Conservation (phyloP, 2,888 invertebrate species). For the Rapana venosa region DNA sequence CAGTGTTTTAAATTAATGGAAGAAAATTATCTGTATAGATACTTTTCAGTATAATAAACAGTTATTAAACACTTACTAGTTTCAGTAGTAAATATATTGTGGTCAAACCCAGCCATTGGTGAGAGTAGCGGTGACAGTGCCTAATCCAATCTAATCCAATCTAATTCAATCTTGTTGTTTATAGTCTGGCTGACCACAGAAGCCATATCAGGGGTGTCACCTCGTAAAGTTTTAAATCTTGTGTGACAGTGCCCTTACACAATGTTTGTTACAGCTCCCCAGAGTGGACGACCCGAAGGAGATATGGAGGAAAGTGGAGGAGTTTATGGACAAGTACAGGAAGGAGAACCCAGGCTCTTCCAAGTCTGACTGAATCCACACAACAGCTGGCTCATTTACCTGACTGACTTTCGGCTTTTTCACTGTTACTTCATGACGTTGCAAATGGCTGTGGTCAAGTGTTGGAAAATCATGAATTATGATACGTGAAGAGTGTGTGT, state of each 20-base stretch:
- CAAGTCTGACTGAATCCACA: slow-evolving; percentile 18
- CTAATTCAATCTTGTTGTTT: not conserved
- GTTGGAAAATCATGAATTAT: too few relatives aligned
- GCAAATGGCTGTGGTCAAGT: too few relatives aligned
- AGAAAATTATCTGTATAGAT: too few relatives aligned
- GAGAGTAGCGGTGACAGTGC: not conserved
- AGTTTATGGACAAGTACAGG: slow-evolving; percentile 84
- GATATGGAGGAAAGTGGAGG: slow-evolving; percentile 85
- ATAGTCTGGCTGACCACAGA: not conserved
- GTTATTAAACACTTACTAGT: too few relatives aligned
- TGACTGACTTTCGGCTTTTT: too few relatives aligned
- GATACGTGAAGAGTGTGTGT: too few relatives aligned
- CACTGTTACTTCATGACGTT: too few relatives aligned
- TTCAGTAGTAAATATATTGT: not conserved
- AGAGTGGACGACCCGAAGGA: slow-evolving; percentile 90
- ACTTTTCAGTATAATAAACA: too few relatives aligned
- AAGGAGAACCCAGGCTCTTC: slow-evolving; percentile 59
- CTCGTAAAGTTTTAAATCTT: not conserved
- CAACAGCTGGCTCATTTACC: too few relatives aligned
- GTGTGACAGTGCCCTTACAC: not conserved
- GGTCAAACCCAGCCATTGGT: not conserved
- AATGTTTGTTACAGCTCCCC: slow-evolving; percentile 84
- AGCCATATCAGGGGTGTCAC: not conserved
- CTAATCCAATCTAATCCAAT: too few relatives aligned
- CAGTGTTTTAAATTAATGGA: too few relatives aligned